Evolutionary conservation across 2,888 invertebrate species (phyloP).

Genomic region (Adineta ricciae): DNA sequence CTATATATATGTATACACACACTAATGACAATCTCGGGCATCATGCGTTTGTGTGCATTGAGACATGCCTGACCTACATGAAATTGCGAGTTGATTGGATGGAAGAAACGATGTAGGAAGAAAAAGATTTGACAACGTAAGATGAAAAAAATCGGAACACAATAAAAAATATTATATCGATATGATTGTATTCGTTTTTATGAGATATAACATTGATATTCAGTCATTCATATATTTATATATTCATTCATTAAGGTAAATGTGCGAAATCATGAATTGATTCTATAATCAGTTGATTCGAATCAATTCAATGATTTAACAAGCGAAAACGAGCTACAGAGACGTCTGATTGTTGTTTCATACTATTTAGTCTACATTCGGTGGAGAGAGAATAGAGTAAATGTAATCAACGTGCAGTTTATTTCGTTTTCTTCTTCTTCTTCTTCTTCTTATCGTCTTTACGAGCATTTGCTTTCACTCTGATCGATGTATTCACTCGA

Average conservation of each 20-base stretch:
- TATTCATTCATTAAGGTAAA: background rate
- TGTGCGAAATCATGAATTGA: too few species aligned
- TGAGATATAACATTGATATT: background rate
- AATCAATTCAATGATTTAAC: too few species aligned
- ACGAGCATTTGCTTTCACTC: background rate
- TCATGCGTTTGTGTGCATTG: background rate
- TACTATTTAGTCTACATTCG: background rate
- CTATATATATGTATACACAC: background rate
- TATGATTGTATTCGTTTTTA: background rate
- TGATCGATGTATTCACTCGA: background rate
- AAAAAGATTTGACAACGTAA: background rate
- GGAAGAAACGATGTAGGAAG: conserved; percentile 2
- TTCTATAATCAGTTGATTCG: too few species aligned
- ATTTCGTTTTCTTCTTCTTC: too few species aligned
- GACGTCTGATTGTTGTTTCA: too few species aligned
- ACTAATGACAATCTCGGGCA: conserved; percentile 3
- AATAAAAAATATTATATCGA: background rate
- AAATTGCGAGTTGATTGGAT: conserved; percentile 10
- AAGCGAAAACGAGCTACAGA: background rate
- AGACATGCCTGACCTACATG: conserved; percentile 20
- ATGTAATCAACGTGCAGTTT: background rate
- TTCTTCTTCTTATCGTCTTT: background rate
- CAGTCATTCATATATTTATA: background rate
- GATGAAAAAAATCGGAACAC: background rate
- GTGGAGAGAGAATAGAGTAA: background rate